phyloP scores from a whole-genome alignment of 1,140 invertebrate genomes.

The Hylaeus anthracinus region DNA sequence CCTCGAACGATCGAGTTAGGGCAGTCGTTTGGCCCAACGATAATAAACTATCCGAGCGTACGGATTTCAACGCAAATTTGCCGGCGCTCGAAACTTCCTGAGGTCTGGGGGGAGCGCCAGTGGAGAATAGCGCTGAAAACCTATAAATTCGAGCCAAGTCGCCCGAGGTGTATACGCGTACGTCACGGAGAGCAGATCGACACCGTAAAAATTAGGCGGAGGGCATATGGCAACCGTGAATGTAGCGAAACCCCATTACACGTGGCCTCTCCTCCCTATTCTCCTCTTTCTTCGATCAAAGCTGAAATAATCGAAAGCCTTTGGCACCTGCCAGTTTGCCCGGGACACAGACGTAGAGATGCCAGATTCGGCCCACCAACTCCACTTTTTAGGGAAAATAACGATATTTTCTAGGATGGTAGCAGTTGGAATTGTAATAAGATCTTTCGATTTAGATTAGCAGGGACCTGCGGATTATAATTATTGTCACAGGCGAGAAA shows the following conservation, averaged over 20 bases:
- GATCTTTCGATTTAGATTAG: too few relatives aligned
- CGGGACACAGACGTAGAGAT: neutral
- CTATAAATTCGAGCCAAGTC: conserved; percentile 60
- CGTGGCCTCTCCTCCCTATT: conserved; percentile 25
- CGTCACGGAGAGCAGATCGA: conserved; percentile 47
- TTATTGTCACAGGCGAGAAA: conserved; percentile 20
- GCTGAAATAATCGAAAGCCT: conserved; percentile 67
- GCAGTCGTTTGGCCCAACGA: conserved; percentile 33
- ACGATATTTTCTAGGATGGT: too few relatives aligned
- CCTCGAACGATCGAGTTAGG: conserved; percentile 15
- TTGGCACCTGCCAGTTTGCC: conserved; percentile 67
- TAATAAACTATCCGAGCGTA: conserved; percentile 47
- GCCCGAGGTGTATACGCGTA: conserved; percentile 55
- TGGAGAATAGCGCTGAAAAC: conserved; percentile 55
- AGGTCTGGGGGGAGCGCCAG: neutral
- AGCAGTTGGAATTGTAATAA: too few relatives aligned
- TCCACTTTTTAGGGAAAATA: too few relatives aligned
- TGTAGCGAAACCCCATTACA: conserved; percentile 67
- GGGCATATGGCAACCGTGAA: conserved; percentile 68
- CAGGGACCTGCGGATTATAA: conserved; percentile 1
- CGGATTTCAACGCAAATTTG: conserved; percentile 51
- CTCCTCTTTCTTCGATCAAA: conserved; percentile 57
- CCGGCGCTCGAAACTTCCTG: conserved; percentile 43
- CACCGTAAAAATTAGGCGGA: conserved; percentile 66
- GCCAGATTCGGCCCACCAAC: too few relatives aligned